phyloP scores from a whole-genome alignment of 2,888 invertebrate genomes.

The Blastobasis lacticolella region DNA sequence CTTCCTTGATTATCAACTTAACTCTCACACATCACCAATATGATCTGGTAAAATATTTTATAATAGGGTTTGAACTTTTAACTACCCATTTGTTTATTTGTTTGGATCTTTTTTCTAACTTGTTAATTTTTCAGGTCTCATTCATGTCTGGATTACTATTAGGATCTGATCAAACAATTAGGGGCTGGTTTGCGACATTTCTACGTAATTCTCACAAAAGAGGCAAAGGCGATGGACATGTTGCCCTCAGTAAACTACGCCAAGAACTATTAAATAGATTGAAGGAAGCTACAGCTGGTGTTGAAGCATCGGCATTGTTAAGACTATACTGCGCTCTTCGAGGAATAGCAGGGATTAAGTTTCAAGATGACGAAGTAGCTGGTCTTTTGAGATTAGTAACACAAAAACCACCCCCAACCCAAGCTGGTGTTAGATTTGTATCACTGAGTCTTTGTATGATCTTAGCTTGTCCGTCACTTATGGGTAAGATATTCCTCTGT shows the following conservation, averaged over 20 bases:
- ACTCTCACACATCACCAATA: slow-evolving; percentile 80
- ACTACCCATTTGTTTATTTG: neutral
- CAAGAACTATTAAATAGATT: slow-evolving; percentile 84
- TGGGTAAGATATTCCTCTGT: slow-evolving; percentile 58
- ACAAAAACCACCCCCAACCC: slow-evolving; percentile 90
- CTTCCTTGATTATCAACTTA: slow-evolving; percentile 88
- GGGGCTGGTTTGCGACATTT: slow-evolving; percentile 95
- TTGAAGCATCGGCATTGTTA: slow-evolving; percentile 92
- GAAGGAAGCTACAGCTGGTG: slow-evolving; percentile 79
- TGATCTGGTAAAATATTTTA: slow-evolving; percentile 62
- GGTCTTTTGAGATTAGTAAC: slow-evolving; percentile 89
- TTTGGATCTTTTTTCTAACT: neutral
- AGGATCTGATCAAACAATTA: slow-evolving; percentile 90
- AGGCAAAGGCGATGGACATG: slow-evolving; percentile 83
- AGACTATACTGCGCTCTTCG: slow-evolving; percentile 93
- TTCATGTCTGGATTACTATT: slow-evolving; percentile 92
- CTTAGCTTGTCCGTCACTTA: slow-evolving; percentile 92
- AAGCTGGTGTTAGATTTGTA: slow-evolving; percentile 93
- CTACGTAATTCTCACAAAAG: slow-evolving; percentile 88
- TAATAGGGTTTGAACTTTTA: neutral
- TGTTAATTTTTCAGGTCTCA: slow-evolving; percentile 71
- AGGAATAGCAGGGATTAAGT: slow-evolving; percentile 94
- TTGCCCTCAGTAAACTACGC: slow-evolving; percentile 79
- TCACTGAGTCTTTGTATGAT: slow-evolving; percentile 95
- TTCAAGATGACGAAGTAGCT: slow-evolving; percentile 92